phyloP scores from a whole-genome alignment of 2,797 vertebrate species.

The Poecilia velifera region DNA sequence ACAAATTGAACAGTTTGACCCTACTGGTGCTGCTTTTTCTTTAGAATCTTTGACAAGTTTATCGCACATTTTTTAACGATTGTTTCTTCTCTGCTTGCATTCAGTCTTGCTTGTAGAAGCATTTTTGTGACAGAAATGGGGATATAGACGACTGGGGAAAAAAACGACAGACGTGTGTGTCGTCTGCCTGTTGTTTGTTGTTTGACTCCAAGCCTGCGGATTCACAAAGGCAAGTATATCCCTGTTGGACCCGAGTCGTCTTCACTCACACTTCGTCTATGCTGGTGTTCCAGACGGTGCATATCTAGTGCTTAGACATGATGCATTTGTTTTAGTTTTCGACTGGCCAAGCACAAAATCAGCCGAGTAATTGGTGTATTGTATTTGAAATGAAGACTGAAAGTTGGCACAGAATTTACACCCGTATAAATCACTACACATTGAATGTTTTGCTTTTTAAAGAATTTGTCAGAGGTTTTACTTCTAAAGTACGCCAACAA shows the following conservation, averaged over 20 bases:
- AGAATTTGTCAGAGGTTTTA: neutral
- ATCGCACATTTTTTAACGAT: neutral
- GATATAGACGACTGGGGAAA: neutral
- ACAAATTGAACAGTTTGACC: neutral
- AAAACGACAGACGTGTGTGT: neutral
- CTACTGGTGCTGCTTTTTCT: neutral
- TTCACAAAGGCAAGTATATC: neutral
- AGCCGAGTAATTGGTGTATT: neutral
- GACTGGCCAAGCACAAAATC: neutral
- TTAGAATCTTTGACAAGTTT: neutral
- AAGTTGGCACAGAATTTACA: neutral
- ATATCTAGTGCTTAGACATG: neutral
- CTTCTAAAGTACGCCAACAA: neutral
- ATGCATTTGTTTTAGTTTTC: neutral
- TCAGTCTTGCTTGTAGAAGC: neutral
- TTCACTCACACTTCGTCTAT: neutral
- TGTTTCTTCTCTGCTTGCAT: neutral
- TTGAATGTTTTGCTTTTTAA: neutral
- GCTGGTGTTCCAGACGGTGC: neutral
- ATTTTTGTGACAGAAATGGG: neutral
- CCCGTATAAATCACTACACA: neutral
- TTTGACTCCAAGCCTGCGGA: neutral
- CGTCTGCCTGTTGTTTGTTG: no score
- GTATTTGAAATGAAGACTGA: neutral
- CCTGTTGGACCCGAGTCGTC: neutral